Evolutionary conservation across 2,797 vertebrate genomes (phyloP), one percentile per base, ranked within the genome.

Genomic region (Scomberomorus guttatus): DNA sequence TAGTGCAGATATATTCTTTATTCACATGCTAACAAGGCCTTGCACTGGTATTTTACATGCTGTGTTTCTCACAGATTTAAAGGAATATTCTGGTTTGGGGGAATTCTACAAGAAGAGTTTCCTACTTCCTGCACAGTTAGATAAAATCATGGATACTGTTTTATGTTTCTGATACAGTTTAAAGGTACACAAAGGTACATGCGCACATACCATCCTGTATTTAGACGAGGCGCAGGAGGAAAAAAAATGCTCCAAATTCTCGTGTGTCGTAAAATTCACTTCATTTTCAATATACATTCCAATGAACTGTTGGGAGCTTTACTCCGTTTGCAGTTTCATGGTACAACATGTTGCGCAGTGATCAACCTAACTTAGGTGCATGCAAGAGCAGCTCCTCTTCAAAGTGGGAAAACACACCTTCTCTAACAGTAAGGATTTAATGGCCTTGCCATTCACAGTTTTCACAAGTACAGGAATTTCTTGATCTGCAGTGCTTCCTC

Each of bases 321-420:
- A 68, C 65, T 61, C 4, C 34, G 22, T 42, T 32, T 11, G 39
- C 9, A 56, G 10, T 59, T 48, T 75, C 64, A 73, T 12, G 7
- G 55, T 24, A 4, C 18, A 70, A 56, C 67, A 71, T 48, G 68
- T 64, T n/a, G 25, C 72, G 65, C 37, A 62, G 24, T 62, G 54
- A 67, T 55, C n/a, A 29, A 61, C 4, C 22, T 27, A 4, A 77
- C 51, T 34, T n/a, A 60, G 5, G 3, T 20, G n/a, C 13, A 15
- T 48, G 24, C 13, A 42, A 14, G 39, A 52, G 58, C 55, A 39
- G 37, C 44, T 58, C 15, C 34, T 55, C 29, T 76, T 70, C 27
- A 58, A 66, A 80, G 55, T 18, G 27, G 15, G n/a, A 52, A 58
- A 79, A 67, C 46, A 72, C 20, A 59, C 27, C 34, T 55, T 63